A percentile compares a stretch with the other conserved stretches of the same genome.
These are phyloP conservation scores for Patagioenas fasciata DNA, from an alignment of 2,113 vertebrate species.

Conservation along the genomic window DNA sequence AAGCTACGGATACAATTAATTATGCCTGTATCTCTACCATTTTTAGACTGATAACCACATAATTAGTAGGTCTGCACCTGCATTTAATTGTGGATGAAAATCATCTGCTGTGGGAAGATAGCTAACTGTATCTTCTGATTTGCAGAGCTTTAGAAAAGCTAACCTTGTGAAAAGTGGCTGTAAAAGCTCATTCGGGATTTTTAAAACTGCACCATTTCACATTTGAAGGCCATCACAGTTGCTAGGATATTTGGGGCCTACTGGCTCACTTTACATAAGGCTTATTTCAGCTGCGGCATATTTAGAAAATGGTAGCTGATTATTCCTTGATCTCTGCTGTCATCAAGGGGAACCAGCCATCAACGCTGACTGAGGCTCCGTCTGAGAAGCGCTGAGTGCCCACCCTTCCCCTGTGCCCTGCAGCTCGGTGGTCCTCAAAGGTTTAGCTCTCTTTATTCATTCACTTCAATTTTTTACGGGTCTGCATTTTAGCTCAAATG, in stretches of 20 bases:
- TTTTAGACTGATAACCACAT: background rate
- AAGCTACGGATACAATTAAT: background rate
- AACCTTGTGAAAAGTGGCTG: background rate
- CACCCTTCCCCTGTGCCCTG: background rate
- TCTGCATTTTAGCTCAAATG: background rate
- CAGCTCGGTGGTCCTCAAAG: constrained; percentile 3
- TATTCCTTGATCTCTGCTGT: constrained; percentile 17
- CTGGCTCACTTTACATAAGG: background rate
- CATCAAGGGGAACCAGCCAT: background rate
- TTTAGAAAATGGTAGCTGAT: constrained; percentile 36
- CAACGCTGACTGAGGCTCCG: background rate
- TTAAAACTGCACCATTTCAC: background rate
- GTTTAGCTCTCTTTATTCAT: background rate
- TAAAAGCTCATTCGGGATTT: background rate
- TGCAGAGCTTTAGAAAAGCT: background rate
- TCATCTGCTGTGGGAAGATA: background rate
- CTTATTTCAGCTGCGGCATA: background rate
- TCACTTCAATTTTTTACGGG: constrained; percentile 24
- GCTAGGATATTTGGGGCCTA: constrained; percentile 24
- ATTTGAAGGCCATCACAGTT: background rate
- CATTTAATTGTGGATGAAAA: constrained; percentile 21
- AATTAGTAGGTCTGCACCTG: constrained; percentile 32
- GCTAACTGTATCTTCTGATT: background rate
- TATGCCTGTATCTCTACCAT: background rate
- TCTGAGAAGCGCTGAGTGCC: background rate